phyloP scores from a whole-genome alignment of 2,888 invertebrate species.

The Drosophila melanosoma region DNA sequence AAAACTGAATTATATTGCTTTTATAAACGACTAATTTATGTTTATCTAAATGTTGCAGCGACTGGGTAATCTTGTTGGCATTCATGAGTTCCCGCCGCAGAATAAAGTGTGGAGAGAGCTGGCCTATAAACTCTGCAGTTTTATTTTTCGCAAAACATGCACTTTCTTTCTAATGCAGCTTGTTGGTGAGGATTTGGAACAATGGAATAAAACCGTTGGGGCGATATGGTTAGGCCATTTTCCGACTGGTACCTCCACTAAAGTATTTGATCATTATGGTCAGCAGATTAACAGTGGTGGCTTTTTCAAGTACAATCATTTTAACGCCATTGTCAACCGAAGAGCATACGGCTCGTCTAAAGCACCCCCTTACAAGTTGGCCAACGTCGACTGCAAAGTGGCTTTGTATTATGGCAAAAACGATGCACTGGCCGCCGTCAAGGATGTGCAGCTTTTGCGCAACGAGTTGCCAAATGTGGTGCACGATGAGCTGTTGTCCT shows the following conservation, averaged over 20 bases:
- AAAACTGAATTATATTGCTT: conserved; percentile 6
- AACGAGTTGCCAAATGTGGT: conserved; percentile 71
- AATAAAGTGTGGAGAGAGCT: conserved; percentile 34
- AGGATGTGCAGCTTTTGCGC: conserved; percentile 65
- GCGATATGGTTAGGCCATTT: conserved; percentile 87
- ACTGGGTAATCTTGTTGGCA: conserved; percentile 20
- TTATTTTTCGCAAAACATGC: conserved; percentile 59
- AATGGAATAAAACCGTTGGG: conserved; percentile 85
- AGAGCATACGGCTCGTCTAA: conserved; percentile 27
- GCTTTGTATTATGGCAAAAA: conserved; percentile 62
- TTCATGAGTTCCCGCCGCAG: conserved; percentile 61
- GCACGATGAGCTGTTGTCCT: conserved; percentile 45
- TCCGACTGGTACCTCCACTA: conserved; percentile 86
- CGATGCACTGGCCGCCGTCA: conserved; percentile 85
- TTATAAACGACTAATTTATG: not conserved
- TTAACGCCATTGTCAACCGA: conserved; percentile 69
- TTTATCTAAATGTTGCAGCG: conserved; percentile 14
- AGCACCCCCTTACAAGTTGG: conserved; percentile 85
- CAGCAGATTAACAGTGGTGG: conserved; percentile 83
- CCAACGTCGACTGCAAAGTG: conserved; percentile 85
- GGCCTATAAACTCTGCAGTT: conserved; percentile 26
- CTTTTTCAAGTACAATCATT: conserved; percentile 86
- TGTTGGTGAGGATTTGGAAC: conserved; percentile 84
- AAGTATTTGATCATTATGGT: conserved; percentile 86
- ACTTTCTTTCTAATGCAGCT: conserved; percentile 85